These are phyloP conservation scores for Arenicola marina DNA, from an alignment of 2,888 invertebrate genomes.

Conservation along the genomic window DNA sequence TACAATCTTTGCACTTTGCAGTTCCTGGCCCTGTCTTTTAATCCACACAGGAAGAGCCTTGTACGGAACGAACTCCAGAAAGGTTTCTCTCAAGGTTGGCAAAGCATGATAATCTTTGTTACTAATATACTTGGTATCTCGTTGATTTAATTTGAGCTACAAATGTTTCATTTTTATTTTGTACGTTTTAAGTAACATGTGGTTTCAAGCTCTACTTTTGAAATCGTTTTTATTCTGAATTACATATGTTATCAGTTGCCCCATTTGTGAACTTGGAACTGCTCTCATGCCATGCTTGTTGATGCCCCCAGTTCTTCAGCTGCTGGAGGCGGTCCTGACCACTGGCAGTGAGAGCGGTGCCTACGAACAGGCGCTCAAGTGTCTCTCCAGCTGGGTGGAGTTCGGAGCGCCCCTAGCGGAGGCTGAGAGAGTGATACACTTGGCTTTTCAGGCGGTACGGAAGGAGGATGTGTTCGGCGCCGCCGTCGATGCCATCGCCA, in stretches of 20 bases:
- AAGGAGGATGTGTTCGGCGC: conserved; percentile 65
- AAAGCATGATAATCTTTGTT: not conserved
- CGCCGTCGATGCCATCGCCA: conserved; percentile 69
- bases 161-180: no score
- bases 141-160: no score
- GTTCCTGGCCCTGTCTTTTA: conserved; percentile 41
- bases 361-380: conserved; percentile 52
- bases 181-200: no score
- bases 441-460: conserved; percentile 51
- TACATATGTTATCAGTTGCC: no score
- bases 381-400: conserved; percentile 69
- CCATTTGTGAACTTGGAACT: no score
- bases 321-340: conserved; percentile 48
- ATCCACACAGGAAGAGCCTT: conserved; percentile 41
- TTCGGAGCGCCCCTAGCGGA: conserved; percentile 65
- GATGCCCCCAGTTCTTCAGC: conserved; percentile 48
- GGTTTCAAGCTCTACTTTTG: no score
- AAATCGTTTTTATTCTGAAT: no score
- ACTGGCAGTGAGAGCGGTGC: conserved; percentile 35
- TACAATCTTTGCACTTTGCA: conserved; percentile 14
- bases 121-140: no score
- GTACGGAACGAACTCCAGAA: conserved; percentile 49
- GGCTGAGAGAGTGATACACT: conserved; percentile 51
- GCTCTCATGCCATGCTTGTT: not conserved
- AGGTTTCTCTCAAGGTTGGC: conserved; percentile 46